phyloP scores from a whole-genome alignment of 2,113 vertebrate species.

The Alouatta palliata region DNA sequence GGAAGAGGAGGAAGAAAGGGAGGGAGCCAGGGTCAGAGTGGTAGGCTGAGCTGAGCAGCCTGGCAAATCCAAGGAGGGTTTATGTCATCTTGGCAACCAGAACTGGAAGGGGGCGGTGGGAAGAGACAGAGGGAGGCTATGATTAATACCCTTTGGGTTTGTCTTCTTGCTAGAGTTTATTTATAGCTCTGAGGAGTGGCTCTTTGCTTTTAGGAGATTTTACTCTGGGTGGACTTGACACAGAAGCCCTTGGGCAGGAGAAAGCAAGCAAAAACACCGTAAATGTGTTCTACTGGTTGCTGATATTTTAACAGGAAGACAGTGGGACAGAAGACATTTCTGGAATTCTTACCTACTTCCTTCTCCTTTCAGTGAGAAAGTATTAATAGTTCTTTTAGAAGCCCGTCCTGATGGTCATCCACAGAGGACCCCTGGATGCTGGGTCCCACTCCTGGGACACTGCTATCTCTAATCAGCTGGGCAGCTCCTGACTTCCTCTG shows the following conservation, averaged over 20 bases:
- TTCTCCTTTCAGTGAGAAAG: background rate
- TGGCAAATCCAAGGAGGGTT: background rate
- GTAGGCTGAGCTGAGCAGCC: background rate
- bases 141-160: background rate
- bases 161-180: constrained; percentile 14
- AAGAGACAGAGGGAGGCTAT: background rate
- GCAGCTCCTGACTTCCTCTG: background rate
- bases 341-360: background rate
- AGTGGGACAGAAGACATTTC: background rate
- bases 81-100: background rate
- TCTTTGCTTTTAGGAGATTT: constrained; percentile 54
- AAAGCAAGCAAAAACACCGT: background rate
- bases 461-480: background rate
- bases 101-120: background rate
- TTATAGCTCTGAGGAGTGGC: constrained; percentile 21
- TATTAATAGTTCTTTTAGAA: background rate
- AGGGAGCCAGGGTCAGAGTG: background rate
- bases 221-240: constrained; percentile 37
- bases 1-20: background rate
- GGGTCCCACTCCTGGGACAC: background rate
- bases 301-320: constrained; percentile 39
- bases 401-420: background rate
- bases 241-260: background rate
- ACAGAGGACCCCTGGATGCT: background rate
- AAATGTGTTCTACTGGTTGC: background rate